Evolutionary conservation across 2,888 invertebrate genomes (phyloP), one percentile per base, ranked within the genome.

Genomic region (Drosophila mulleri): DNA sequence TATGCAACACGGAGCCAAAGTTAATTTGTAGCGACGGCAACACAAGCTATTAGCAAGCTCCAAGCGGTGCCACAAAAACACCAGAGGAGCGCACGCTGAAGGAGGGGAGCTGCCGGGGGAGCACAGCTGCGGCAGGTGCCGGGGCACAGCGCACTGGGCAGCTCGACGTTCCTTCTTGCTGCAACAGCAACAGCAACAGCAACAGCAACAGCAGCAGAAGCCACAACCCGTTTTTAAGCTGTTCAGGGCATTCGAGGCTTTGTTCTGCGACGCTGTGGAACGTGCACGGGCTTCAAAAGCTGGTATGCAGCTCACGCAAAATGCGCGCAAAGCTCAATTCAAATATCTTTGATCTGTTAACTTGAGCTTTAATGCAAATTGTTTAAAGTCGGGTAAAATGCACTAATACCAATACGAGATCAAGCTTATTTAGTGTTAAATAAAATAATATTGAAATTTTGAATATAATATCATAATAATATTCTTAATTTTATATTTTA

Each of bases 11-110:
- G 82, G 80, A 84, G 84, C 87, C 82, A 84, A 86, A 88, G 88
- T 86, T 88, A 86, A 86, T 86, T 86, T 87, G 86, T 83, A 70
- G 83, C 85, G 88, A 88, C 83, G 83, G 85, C 83, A 83, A 82
- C 88, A 85, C 85, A 86, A 82, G 83, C 86, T 86, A 88, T 86
- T 86, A 86, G 88, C 85, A 79, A 78, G 78, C 85, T 82, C 70
- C 84, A 69, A 68, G 57, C 56, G 54, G 63, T 37, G 68, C 39
- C 41, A 57, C 63, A 50, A 44, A 59, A 42, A 45, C 54, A 29
- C 20, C 44, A 11, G 39, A 2, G 16, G 5, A 16, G 20, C 16
- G 16, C 14, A 3, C 39, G 1, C 18, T 1, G 26, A 26, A 0
- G 3, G 2, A 11, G 20, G 23, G 3, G 23, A 2, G n/a, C 23